Evolutionary conservation across 2,888 invertebrate genomes (phyloP).

Genomic region (Dryadula phaetusa): DNA sequence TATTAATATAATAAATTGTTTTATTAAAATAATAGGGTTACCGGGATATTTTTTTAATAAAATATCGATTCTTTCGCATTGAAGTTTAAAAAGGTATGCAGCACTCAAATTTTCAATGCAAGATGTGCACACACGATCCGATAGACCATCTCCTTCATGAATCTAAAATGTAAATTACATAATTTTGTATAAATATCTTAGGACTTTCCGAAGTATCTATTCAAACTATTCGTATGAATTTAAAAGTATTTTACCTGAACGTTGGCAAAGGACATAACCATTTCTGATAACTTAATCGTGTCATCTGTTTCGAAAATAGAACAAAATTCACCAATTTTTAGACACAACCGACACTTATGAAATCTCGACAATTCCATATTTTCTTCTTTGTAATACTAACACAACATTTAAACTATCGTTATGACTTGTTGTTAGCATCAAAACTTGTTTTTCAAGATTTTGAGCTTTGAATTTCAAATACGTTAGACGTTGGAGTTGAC

Average conservation of each 20-base stretch:
- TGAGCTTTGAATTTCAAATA: conserved; percentile 32
- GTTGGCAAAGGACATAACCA: conserved; percentile 79
- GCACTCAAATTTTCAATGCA: conserved; percentile 79
- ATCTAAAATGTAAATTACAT: conserved; percentile 59
- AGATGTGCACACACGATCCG: conserved; percentile 74
- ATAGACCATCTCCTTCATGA: conserved; percentile 74
- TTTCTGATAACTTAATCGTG: conserved; percentile 73
- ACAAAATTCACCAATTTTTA: conserved; percentile 79
- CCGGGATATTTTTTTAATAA: conserved; percentile 69
- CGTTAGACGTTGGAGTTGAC: conserved; percentile 11
- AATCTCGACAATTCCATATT: conserved; percentile 53
- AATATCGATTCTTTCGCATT: conserved; percentile 73
- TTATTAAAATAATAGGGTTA: conserved; percentile 47
- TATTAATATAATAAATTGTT: not conserved
- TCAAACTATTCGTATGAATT: too few species aligned
- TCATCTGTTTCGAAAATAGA: conserved; percentile 80
- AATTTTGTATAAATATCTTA: not conserved
- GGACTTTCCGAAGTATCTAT: too few species aligned
- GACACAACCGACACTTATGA: conserved; percentile 77
- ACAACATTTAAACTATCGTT: conserved; percentile 1
- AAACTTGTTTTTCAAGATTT: conserved; percentile 41
- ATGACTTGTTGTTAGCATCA: conserved; percentile 14
- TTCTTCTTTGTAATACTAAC: not conserved
- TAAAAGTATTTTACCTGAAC: conserved; percentile 61
- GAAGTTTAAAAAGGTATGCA: conserved; percentile 76